Base-by-base conservation (phyloP, 2,113 vertebrate genomes). In the Ophthalmotilapia sp. region DNA sequence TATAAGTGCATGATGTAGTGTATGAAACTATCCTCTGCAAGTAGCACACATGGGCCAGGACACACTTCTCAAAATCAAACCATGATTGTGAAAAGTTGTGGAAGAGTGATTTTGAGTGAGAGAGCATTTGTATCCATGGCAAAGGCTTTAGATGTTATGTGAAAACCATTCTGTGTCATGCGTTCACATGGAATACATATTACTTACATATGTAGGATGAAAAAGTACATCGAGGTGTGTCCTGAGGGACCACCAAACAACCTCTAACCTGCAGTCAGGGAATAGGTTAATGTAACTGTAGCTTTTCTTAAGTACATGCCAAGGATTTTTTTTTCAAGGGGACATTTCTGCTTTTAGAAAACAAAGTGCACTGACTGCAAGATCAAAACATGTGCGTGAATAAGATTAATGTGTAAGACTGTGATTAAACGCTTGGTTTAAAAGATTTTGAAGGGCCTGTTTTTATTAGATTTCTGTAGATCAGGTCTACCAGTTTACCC, bases 171-270 rank as follows among this genome's bases (percentile, higher is more conserved):
- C 79, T 91, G 90, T 92, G 91, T 94, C 92, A 92, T 84, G 86
- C 89, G 88, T 92, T 96, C 94, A 95, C 91, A 93, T 96, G 95
- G 94, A 95, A 96, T 91, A 93, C 91, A 92, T 96, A 96, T 96
- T 96, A 96, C 95, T 94, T 95, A 93, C 94, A 96, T 90, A 91
- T 95, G 94, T 93, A 95, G 87, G 87, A 95, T 94, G 89, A 96
- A 96, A 95, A 93, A 94, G 88, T 89, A 96, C 91, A 94, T 91
- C 55, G 56, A 89, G 87, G 92, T 90, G 65, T 40, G 73, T 90
- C 93, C 94, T 90, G 53, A 14, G 92, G 91, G 91, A 91, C 88
- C 93, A 88, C 90, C 92, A 96, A 95, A 94, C 91, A 93, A 94
- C 92, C 91, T 91, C 87, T 83, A 93, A 93, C 91, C 93, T 94